These are phyloP conservation scores for Apis laboriosa DNA, from an alignment of 1,140 invertebrate genomes.

Conservation along the genomic window DNA sequence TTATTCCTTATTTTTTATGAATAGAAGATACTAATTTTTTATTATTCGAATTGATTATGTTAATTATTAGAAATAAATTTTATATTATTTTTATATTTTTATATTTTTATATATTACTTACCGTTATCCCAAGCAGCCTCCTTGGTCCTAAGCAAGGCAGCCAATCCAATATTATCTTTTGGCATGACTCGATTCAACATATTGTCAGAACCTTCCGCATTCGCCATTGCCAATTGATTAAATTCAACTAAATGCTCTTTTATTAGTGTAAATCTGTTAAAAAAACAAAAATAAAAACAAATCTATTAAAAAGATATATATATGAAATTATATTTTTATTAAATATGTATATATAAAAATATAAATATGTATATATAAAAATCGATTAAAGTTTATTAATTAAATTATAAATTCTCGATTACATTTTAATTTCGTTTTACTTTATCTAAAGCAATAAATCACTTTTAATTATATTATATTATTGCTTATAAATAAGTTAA, in stretches of 20 bases:
- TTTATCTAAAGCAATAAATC: too few species aligned
- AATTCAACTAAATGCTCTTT: constrained; percentile 98
- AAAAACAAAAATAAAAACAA: background rate
- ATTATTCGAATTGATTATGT: too few species aligned
- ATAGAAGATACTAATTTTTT: too few species aligned
- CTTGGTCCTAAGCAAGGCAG: constrained; percentile 95
- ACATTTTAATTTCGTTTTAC: too few species aligned
- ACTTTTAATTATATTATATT: too few species aligned
- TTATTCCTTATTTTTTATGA: too few species aligned
- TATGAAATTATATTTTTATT: background rate
- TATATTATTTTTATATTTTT: background rate
- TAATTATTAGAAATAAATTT: background rate
- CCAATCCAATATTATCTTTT: constrained; percentile 99
- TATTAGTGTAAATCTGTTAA: constrained; percentile 93
- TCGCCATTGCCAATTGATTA: constrained; percentile 98
- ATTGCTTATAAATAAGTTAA: too few species aligned
- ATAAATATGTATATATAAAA: too few species aligned
- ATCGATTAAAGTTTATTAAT: too few species aligned
- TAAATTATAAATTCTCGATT: too few species aligned
- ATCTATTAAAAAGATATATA: background rate
- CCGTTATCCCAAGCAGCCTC: constrained; percentile 96
- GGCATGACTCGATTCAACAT: constrained; percentile 99
- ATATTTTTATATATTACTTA: constrained; percentile 75
- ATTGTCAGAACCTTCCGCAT: constrained; percentile 98
- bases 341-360: too few species aligned